Evolutionary conservation across 2,113 vertebrate genomes (phyloP).

Genomic region (Calyptommatus sinebrachiatus): DNA sequence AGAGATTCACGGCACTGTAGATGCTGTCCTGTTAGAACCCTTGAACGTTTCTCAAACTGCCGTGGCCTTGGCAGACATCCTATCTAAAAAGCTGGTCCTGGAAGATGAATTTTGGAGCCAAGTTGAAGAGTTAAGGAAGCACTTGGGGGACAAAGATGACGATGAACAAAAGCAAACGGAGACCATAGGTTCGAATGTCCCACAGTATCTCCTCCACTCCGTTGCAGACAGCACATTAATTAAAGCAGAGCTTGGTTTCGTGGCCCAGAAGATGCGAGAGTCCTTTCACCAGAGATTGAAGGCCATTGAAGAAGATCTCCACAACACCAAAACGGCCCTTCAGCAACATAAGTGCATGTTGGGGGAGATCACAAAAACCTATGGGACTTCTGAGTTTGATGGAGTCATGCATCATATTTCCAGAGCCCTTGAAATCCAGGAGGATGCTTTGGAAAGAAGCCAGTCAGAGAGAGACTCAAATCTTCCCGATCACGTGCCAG

Average conservation of each 20-base stretch:
- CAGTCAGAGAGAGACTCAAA: conserved; percentile 64
- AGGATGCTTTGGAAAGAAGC: conserved; percentile 46
- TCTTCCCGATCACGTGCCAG: conserved; percentile 69
- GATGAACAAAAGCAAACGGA: conserved; percentile 40
- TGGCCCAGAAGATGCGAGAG: conserved; percentile 80
- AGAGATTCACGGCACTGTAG: conserved; percentile 76
- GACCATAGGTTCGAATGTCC: conserved; percentile 45
- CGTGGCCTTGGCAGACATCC: conserved; percentile 73
- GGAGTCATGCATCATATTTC: conserved; percentile 77
- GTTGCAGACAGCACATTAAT: conserved; percentile 67
- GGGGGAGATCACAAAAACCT: conserved; percentile 76
- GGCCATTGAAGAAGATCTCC: conserved; percentile 81
- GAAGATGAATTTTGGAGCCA: conserved; percentile 87
- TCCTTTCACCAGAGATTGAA: conserved; percentile 81
- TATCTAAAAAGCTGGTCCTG: conserved; percentile 85
- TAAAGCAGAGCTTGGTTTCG: conserved; percentile 85
- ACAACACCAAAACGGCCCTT: conserved; percentile 77
- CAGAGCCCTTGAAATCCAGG: conserved; percentile 67
- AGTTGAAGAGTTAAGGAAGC: conserved; percentile 75
- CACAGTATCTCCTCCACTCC: conserved; percentile 58
- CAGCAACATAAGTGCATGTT: conserved; percentile 80
- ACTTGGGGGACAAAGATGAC: conserved; percentile 56
- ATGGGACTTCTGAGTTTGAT: conserved; percentile 77
- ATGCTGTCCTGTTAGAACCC: conserved; percentile 61
- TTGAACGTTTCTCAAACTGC: conserved; percentile 52